A percentile compares a stretch with the other conserved stretches of the same genome.
phyloP scores from a whole-genome alignment of 2,113 vertebrate genomes.

The Labeo catla region DNA sequence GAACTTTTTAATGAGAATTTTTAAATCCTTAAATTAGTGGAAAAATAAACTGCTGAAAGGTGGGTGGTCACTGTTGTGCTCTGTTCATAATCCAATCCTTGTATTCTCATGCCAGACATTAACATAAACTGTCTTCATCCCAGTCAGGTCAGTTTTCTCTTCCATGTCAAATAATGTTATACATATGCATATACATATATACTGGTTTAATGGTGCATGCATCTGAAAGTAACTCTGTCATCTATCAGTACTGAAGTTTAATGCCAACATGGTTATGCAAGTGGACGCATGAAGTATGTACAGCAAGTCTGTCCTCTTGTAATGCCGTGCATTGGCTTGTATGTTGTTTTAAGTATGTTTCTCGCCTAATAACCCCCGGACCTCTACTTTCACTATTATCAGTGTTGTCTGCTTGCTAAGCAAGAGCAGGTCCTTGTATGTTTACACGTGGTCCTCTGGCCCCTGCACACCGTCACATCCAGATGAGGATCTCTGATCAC shows the following conservation, averaged over 20 bases:
- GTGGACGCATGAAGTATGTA: neutral
- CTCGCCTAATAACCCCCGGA: neutral
- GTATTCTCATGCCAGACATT: too few species aligned
- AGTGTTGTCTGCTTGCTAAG: neutral
- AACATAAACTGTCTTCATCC: too few species aligned
- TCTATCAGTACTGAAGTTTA: neutral
- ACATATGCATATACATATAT: neutral
- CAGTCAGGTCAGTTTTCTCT: neutral
- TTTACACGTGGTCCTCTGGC: neutral
- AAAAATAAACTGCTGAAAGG: too few species aligned
- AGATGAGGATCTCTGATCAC: constrained; percentile 25
- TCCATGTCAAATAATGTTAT: neutral
- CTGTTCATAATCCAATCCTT: too few species aligned
- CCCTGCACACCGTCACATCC: neutral
- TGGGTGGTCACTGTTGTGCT: too few species aligned
- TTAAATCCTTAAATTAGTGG: too few species aligned
- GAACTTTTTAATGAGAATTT: neutral
- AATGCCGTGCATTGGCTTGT: neutral
- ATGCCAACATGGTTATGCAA: neutral
- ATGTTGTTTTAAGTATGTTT: neutral
- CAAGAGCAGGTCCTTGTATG: neutral
- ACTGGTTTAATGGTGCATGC: neutral
- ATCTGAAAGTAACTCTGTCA: neutral
- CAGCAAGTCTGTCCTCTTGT: neutral
- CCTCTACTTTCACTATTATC: neutral